Conservation (phyloP, 2,797 vertebrate genomes). For the Momotus momota region DNA sequence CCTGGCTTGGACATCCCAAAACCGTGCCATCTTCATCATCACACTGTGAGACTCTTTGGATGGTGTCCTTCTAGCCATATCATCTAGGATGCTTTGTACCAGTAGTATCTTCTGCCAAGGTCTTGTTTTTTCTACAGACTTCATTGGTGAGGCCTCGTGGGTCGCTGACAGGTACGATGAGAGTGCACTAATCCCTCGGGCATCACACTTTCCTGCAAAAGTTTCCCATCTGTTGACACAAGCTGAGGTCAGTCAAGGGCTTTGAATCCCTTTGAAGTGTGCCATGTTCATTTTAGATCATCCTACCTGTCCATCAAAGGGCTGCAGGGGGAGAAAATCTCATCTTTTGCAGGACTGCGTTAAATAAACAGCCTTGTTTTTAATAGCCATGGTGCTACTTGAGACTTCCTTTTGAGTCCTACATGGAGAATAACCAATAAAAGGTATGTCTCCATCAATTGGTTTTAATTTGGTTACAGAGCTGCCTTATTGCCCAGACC, state of each 20-base stretch:
- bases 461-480: background rate
- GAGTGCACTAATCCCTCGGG: background rate
- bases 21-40: background rate
- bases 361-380: background rate
- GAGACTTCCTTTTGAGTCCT: background rate
- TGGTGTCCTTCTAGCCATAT: accelerated
- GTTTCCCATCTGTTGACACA: background rate
- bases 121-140: background rate
- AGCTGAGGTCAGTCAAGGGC: background rate
- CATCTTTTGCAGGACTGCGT: background rate
- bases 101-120: background rate
- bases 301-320: background rate
- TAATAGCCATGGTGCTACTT: background rate
- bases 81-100: background rate
- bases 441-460: accelerated
- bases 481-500: background rate
- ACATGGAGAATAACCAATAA: background rate
- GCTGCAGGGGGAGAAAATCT: background rate
- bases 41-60: accelerated
- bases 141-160: too few relatives aligned
- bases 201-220: background rate
- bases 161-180: accelerated
- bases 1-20: background rate
- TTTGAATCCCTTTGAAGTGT: background rate
- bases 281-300: background rate